Evolutionary conservation across 2,797 vertebrate genomes (phyloP), one percentile per base, ranked within the genome.

Genomic region (Smutsia gigantea): DNA sequence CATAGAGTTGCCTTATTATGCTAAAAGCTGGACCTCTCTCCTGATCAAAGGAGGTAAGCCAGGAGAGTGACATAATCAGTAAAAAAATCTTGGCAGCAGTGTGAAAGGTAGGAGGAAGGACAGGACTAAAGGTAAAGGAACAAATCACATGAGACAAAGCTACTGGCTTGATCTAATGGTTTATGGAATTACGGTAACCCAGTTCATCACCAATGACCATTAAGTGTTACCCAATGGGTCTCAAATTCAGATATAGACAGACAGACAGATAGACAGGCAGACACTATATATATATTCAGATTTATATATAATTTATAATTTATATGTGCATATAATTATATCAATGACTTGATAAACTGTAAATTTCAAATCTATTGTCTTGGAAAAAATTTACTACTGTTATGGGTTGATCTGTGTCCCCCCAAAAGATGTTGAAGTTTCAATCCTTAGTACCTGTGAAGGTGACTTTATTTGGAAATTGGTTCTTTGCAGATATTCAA

Each of bases 311-410:
- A 10, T 11, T 10, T 11, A 46, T 46, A 46, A 46, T 46, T 46
- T 19, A 93, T 51, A 78, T 17, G 8, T 87, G 39, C 42, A 69
- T 72, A 31, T 63, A 79, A 90, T 53, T 88, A 87, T 12, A 89
- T 14, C 51, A 89, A 71, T 77, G 13, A 39, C 77, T 86, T 87
- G 10, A 86, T n/a, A 75, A 92, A 92, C 61, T 95, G 51, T 31
- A 96, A 93, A 64, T 6, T 93, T 94, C 37, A 87, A 71, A 81
- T 87, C 69, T 68, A 75, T 59, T 66, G 68, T 59, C 49, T 96
- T 79, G 87, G 75, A 83, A 97, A 96, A 93, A 87, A 34, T 10
- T 82, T 10, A 5, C 77, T 87, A 72, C 21, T 75, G 11, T 42
- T 72, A 55, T 21, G 6, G 1, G 10, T 71, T 96, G 34, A 90